Evolutionary conservation across 2,888 invertebrate species (phyloP), one percentile per base, ranked within the genome.

Genomic region (Ornithoptera priamus): DNA sequence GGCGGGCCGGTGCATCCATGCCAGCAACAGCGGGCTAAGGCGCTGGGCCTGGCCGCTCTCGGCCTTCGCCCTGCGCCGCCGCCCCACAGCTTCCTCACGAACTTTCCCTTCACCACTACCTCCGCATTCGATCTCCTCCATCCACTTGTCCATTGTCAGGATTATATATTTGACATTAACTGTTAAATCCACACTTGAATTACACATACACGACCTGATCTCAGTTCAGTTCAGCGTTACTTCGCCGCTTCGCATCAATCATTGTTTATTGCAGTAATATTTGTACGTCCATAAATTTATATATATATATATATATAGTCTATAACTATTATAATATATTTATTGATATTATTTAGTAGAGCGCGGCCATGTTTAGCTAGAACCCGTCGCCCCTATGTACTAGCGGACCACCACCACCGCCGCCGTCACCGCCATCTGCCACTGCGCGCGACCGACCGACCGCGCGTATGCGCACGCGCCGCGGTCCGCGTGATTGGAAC

Each of bases 41-140:
- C 62, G 42, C 30, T 53, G 57, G 69, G 73, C 68, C 65, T 71
- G 68, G 71, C 70, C 72, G 72, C 71, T 62, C 61, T 72, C 69
- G 72, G 67, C 65, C 72, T 71, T 63, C 71, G 74, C 71, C 58
- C 60, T 65, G 72, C 72, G 71, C 57, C 71, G 59, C 69, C 69
- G 75, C 74, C 76, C 76, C 61, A 73, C 74, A 72, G 60, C 53
- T 62, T 36, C 67, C 68, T 69, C 60, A 65, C 65, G 46, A 60
- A 62, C 62, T 63, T 68, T 59, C 57, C 65, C 71, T 53, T 65
- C 69, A 18, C 50, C 22, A 12, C n/a, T 39, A 7, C 1, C 1
- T 20, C 50, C 50, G 2, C 15, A 12, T 15, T 17, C 50, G 5
- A 12, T 17, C 50, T 15, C 15, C 50, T 15, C 5, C 50, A 1